A percentile compares a stretch with the other conserved stretches of the same genome.
Conservation (phyloP, 2,888 invertebrate genomes). For the Sarcophaga caerulescens region DNA sequence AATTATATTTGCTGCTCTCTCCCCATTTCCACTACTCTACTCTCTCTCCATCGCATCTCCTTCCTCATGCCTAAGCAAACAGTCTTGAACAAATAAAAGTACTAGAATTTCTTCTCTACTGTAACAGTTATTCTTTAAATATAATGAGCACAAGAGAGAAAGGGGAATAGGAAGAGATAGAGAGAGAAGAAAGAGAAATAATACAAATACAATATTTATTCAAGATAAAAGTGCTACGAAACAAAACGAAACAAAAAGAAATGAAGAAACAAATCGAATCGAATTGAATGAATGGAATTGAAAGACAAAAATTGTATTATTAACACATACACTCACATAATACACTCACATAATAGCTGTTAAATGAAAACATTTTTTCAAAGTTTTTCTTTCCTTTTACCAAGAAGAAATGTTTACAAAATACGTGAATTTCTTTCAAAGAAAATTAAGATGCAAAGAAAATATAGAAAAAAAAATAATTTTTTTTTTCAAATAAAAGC, state of each 20-base stretch:
- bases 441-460: constrained; percentile 42
- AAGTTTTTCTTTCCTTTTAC: constrained; percentile 1
- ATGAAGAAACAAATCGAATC: neutral
- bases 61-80: too few species aligned
- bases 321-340: constrained; percentile 2
- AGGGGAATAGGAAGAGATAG: constrained; percentile 5
- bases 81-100: too few species aligned
- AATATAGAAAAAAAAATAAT: neutral
- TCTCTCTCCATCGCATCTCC: too few species aligned
- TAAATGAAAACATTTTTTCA: constrained; percentile 35
- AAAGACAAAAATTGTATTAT: constrained; percentile 6
- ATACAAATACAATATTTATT: constrained; percentile 20
- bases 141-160: neutral
- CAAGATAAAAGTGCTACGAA: constrained; percentile 21
- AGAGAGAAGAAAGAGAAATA: constrained; percentile 20
- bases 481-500: too few species aligned
- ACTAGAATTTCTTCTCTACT: too few species aligned
- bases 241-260: neutral
- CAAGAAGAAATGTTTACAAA: constrained; percentile 21
- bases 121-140: neutral
- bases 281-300: neutral
- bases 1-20: constrained; percentile 4
- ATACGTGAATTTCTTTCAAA: constrained; percentile 37
- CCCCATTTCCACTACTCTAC: neutral
- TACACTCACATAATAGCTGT: constrained; percentile 7